Percentiles rank a stretch among this genome's conserved stretches.
These are phyloP conservation scores for Vireo altiloquus DNA, from an alignment of 2,113 vertebrate genomes.

Conservation along the genomic window DNA sequence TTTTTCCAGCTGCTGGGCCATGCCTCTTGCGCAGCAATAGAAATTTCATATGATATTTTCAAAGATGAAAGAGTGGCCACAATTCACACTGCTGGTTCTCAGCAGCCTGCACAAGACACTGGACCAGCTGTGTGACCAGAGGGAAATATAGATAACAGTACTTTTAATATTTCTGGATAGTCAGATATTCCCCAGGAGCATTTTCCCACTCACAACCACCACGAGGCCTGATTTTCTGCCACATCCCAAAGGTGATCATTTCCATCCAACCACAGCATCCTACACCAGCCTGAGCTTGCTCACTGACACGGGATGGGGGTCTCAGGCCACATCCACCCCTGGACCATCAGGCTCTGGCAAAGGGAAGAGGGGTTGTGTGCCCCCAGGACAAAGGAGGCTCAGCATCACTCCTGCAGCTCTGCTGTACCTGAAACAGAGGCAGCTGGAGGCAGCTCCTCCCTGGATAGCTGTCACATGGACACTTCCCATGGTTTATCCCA, in stretches of 20 bases:
- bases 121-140: not conserved
- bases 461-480: no score
- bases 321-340: not conserved
- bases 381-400: not conserved
- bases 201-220: not conserved
- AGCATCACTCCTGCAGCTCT: not conserved
- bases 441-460: not conserved
- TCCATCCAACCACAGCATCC: not conserved
- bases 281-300: not conserved
- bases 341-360: not conserved
- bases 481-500: not conserved
- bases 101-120: not conserved
- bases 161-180: not conserved
- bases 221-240: not conserved
- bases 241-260: not conserved
- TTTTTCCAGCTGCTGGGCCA: not conserved
- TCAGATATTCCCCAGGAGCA: not conserved
- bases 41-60: fast-evolving
- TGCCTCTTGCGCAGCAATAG: not conserved
- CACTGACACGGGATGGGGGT: fast-evolving
- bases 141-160: not conserved
- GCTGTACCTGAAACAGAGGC: not conserved
- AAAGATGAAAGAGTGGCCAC: not conserved
- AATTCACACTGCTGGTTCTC: not conserved
- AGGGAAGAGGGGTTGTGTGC: not conserved